phyloP scores from a whole-genome alignment of 2,113 vertebrate genomes.

The Coptodon bakossiorum region DNA sequence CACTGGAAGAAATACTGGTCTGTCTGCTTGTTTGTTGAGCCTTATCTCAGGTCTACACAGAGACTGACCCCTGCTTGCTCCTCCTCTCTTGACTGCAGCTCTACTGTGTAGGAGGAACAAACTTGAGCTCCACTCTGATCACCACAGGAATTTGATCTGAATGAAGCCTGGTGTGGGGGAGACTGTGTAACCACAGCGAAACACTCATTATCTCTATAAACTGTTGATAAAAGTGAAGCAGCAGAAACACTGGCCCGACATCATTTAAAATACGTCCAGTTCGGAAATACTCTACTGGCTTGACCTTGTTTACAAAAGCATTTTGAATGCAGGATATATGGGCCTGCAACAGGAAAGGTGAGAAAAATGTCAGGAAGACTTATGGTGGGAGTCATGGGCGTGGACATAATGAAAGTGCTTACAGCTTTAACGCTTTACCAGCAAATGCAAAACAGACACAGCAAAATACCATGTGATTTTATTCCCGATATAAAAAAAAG shows the following conservation, averaged over 20 bases:
- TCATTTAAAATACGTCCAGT: neutral
- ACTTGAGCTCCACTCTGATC: slow-evolving; percentile 15
- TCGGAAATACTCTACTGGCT: neutral
- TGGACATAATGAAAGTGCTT: slow-evolving; percentile 6
- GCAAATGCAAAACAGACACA: slow-evolving; percentile 17
- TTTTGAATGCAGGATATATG: neutral
- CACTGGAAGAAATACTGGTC: neutral
- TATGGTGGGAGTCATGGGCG: slow-evolving; percentile 31
- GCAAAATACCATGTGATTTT: neutral
- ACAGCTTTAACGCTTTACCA: neutral
- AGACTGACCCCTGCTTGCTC: slow-evolving; percentile 3
- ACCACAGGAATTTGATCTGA: slow-evolving; percentile 60
- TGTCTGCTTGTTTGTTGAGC: neutral
- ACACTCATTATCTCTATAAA: slow-evolving; percentile 45
- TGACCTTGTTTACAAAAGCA: neutral
- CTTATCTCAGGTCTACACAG: neutral
- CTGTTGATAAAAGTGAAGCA: slow-evolving; percentile 33
- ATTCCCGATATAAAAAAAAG: neutral
- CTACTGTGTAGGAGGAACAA: slow-evolving; percentile 7
- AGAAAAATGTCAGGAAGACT: slow-evolving; percentile 57
- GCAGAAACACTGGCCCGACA: neutral
- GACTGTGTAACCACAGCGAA: slow-evolving; percentile 13
- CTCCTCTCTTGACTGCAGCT: neutral
- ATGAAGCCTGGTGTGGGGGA: slow-evolving; percentile 23
- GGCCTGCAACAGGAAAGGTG: slow-evolving; percentile 52